Conservation (phyloP, 2,113 vertebrate genomes). For the Hirundichthys speculiger region DNA sequence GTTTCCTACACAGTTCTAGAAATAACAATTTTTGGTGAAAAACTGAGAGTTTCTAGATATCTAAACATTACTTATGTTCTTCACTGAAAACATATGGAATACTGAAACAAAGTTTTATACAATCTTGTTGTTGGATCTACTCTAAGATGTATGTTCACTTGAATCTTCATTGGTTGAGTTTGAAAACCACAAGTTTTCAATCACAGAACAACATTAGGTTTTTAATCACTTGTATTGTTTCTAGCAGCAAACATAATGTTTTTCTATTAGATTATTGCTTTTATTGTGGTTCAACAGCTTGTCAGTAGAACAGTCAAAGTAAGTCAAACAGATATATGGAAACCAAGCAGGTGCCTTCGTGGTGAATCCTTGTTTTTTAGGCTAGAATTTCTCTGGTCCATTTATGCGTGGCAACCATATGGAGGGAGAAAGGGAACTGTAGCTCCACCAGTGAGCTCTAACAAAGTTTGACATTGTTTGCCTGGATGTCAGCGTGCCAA, state of each 20-base stretch:
- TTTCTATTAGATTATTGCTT: constrained; percentile 63
- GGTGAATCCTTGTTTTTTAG: constrained; percentile 21
- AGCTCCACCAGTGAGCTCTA: constrained; percentile 55
- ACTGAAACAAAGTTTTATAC: too few species aligned
- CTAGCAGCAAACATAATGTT: constrained; percentile 58
- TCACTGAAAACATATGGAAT: too few species aligned
- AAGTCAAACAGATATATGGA: constrained; percentile 52
- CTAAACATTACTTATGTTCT: too few species aligned
- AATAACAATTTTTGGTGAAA: neutral
- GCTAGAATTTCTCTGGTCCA: constrained; percentile 55
- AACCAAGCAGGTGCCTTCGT: constrained; percentile 62
- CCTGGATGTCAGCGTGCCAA: constrained; percentile 69
- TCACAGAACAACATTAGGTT: too few species aligned
- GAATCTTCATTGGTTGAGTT: too few species aligned
- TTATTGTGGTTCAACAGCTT: constrained; percentile 64
- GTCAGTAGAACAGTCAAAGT: constrained; percentile 45
- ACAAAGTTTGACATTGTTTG: constrained; percentile 80
- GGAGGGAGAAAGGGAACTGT: constrained; percentile 33
- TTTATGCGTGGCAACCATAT: constrained; percentile 69
- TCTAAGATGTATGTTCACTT: too few species aligned
- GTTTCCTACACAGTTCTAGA: neutral
- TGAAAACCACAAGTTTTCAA: too few species aligned
- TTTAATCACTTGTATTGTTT: constrained; percentile 24
- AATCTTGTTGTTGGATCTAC: too few species aligned
- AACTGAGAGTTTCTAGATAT: too few species aligned